These are phyloP conservation scores for Spilosoma lubricipeda DNA, from an alignment of 2,888 invertebrate genomes.

Conservation along the genomic window DNA sequence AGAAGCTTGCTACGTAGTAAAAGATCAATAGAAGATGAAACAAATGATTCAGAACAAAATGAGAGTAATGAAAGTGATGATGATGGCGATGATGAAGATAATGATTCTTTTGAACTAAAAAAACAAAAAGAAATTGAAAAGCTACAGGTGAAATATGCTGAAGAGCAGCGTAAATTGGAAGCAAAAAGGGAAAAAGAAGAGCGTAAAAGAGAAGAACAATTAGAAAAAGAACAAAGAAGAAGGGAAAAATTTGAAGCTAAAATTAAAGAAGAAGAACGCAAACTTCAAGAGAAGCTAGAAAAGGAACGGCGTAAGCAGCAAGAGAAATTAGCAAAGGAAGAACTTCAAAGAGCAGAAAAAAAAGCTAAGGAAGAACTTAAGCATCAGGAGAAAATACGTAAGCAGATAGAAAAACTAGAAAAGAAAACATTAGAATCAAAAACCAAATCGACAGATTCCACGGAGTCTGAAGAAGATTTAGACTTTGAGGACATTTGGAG, in stretches of 20 bases:
- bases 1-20: constrained; percentile 58
- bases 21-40: constrained; percentile 65
- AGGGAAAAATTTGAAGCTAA: constrained; percentile 50
- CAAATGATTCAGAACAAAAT: constrained; percentile 57
- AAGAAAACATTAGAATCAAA: constrained; percentile 56
- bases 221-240: constrained; percentile 52
- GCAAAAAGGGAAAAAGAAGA: constrained; percentile 54
- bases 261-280: constrained; percentile 51
- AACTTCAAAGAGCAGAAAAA: constrained; percentile 58
- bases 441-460: constrained; percentile 47
- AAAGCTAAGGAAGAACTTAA: constrained; percentile 44
- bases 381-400: constrained; percentile 53
- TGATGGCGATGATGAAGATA: constrained; percentile 41
- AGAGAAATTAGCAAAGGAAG: constrained; percentile 57
- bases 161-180: constrained; percentile 59
- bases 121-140: constrained; percentile 38
- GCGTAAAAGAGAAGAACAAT: constrained; percentile 50
- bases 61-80: constrained; percentile 55
- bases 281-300: constrained; percentile 47
- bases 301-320: constrained; percentile 57
- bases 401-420: constrained; percentile 57
- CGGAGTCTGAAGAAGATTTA: constrained; percentile 61
- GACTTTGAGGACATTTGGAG: constrained; percentile 79
- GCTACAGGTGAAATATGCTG: constrained; percentile 29
- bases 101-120: constrained; percentile 36